Conservation (phyloP, 2,113 vertebrate genomes). For the human (Homo sapiens) region GRCh38 chr1:98964001-98964500, state of each 20-base stretch:
- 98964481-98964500: neutral
- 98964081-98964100: neutral
- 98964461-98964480: neutral
- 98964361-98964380: neutral
- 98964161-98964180: neutral
- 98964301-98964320: neutral
- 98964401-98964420: no score
- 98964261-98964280: neutral
- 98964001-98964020: neutral
- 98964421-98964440: neutral
- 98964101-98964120: neutral
- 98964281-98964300: neutral
- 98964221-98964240: neutral
- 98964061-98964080: neutral
- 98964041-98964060: neutral
- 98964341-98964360: neutral
- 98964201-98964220: neutral
- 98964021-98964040: neutral
- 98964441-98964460: neutral
- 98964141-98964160: neutral
- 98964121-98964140: neutral
- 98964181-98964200: neutral
- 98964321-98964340: neutral
- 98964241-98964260: neutral
- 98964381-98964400: no score